Percentiles rank a stretch among this genome's conserved stretches.
These are phyloP conservation scores for Chiridota heheva DNA, from an alignment of 35 echinoderm and acorn worm genomes.

Conservation along the genomic window DNA sequence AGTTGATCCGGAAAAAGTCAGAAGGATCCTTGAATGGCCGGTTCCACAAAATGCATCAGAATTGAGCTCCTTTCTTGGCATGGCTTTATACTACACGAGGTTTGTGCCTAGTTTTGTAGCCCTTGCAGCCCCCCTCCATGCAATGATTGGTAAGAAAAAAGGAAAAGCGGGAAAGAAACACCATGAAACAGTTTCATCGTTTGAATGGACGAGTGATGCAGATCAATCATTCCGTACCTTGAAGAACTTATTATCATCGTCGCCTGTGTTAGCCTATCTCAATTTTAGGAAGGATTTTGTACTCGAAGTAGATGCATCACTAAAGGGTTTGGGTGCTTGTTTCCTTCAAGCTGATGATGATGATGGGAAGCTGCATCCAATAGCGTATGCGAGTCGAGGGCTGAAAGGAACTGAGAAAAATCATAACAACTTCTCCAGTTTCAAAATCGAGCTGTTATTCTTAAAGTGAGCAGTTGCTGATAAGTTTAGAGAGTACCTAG, in stretches of 20 bases:
- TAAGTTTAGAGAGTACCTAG: constrained; percentile 38
- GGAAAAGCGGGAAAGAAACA: constrained; percentile 5
- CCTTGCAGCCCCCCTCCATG: constrained; percentile 36
- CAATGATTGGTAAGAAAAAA: constrained; percentile 28
- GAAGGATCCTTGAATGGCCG: constrained; percentile 9
- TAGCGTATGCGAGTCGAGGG: constrained; percentile 44
- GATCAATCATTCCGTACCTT: not conserved
- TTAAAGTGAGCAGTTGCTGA: constrained; percentile 56
- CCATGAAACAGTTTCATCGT: not conserved
- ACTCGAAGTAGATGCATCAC: constrained; percentile 34
- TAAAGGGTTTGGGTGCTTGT: constrained; percentile 40
- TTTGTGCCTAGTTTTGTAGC: constrained; percentile 41
- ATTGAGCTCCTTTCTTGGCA: constrained; percentile 33
- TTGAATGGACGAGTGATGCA: constrained; percentile 7
- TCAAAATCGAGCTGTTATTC: constrained; percentile 45
- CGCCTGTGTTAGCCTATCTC: constrained; percentile 15
- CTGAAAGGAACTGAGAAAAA: constrained; percentile 31
- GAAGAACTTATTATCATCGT: constrained; percentile 18
- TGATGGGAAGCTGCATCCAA: constrained; percentile 4
- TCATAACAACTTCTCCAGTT: constrained; percentile 39
- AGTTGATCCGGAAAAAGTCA: constrained; percentile 43
- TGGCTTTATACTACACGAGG: constrained; percentile 41
- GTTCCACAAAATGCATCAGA: constrained; percentile 10
- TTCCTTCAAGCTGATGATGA: constrained; percentile 7
- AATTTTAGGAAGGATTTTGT: not conserved